These are phyloP conservation scores for Ctenomys sociabilis DNA, from an alignment of 2,113 vertebrate species.

Conservation along the genomic window DNA sequence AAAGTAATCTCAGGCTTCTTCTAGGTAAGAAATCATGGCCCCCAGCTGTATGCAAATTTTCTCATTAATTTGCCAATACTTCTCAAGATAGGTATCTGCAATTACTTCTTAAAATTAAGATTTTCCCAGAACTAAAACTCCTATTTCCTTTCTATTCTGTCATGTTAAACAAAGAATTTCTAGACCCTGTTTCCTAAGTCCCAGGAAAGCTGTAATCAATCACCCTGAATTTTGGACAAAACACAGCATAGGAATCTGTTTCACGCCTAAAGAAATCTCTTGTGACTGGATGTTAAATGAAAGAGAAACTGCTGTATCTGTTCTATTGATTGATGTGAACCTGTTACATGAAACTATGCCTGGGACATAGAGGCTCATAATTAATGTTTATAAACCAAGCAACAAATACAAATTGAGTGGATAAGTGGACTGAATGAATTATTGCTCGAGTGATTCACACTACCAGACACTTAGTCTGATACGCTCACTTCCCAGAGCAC, in stretches of 20 bases:
- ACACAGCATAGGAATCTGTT: neutral
- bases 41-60: neutral
- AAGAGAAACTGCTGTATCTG: neutral
- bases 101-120: neutral
- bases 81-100: neutral
- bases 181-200: neutral
- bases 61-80: neutral
- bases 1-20: conserved; percentile 21
- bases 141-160: neutral
- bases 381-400: neutral
- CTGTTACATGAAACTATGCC: neutral
- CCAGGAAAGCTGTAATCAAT: neutral
- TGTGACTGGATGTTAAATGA: neutral
- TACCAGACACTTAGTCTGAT: neutral
- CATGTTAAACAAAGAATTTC: neutral
- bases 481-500: neutral
- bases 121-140: conserved; percentile 1
- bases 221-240: conserved; percentile 1
- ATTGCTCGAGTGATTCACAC: neutral
- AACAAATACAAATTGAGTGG: neutral
- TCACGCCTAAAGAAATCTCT: neutral
- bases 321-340: conserved; percentile 17
- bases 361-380: neutral
- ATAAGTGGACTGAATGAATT: conserved; percentile 18
- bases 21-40: neutral